phyloP scores from a whole-genome alignment of 2,113 vertebrate genomes.

The Hemicordylus capensis region DNA sequence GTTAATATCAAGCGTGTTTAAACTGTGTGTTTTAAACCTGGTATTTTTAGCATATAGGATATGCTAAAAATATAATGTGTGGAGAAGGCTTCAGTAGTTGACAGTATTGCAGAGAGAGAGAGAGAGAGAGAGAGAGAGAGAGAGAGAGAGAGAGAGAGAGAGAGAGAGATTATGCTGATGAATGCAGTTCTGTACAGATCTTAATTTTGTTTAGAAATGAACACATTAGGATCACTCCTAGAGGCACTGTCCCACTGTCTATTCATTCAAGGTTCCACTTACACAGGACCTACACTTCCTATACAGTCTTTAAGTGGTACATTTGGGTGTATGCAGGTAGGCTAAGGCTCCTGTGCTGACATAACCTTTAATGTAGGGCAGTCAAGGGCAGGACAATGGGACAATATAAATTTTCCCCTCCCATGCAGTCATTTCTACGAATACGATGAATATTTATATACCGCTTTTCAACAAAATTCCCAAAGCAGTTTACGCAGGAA shows the following conservation, averaged over 20 bases:
- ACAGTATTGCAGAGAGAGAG: neutral
- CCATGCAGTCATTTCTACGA: neutral
- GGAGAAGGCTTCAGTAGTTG: neutral
- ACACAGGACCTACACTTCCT: neutral
- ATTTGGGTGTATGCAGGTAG: neutral
- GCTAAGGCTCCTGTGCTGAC: neutral
- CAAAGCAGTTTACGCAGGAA: no score
- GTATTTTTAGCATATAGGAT: neutral
- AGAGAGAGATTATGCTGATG: no score
- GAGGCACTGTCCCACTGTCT: no score
- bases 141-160: no score
- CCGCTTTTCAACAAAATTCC: no score
- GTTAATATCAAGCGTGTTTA: neutral
- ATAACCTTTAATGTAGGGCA: neutral
- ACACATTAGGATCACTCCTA: neutral
- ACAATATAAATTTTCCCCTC: neutral
- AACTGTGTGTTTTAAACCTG: neutral
- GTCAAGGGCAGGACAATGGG: no score
- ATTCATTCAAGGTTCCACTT: neutral
- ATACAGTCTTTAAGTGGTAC: neutral
- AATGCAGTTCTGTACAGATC: neutral
- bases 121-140: no score
- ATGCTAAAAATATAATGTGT: neutral
- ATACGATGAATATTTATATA: no score
- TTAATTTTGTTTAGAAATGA: neutral